These are phyloP conservation scores for Brachionus calyciflorus DNA, from an alignment of 1,140 invertebrate species.

Conservation along the genomic window DNA sequence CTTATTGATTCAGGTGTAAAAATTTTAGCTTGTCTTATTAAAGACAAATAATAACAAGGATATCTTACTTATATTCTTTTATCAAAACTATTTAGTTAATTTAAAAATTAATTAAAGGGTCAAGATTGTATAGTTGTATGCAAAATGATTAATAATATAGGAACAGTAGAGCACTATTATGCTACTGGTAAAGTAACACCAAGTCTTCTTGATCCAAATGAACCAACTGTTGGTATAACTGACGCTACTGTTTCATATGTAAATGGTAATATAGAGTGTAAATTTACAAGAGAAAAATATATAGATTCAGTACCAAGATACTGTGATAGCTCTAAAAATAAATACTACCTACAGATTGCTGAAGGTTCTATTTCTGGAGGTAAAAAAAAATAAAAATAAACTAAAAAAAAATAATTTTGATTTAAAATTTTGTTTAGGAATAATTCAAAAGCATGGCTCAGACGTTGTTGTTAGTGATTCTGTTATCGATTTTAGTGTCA, in stretches of 20 bases:
- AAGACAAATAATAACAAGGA: too few species aligned
- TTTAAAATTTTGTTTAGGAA: not conserved
- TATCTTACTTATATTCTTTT: too few species aligned
- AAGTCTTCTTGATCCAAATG: conserved; percentile 11
- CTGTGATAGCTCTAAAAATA: not conserved
- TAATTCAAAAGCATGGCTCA: conserved; percentile 20
- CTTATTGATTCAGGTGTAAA: too few species aligned
- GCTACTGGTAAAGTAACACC: not conserved
- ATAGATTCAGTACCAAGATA: not conserved
- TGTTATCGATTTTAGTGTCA: conserved; percentile 3
- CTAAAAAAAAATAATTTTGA: not conserved
- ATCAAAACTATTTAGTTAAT: too few species aligned
- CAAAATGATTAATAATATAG: not conserved
- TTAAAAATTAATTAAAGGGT: not conserved
- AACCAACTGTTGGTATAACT: conserved; percentile 19
- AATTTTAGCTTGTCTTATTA: too few species aligned
- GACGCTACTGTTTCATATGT: not conserved
- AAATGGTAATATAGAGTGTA: conserved; percentile 7
- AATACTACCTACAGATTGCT: not conserved
- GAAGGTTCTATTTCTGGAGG: not conserved
- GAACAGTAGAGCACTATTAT: conserved; percentile 3
- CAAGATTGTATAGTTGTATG: conserved; percentile 31
- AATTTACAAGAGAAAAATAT: not conserved
- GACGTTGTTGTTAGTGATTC: not conserved
- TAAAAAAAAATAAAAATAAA: too few species aligned